Evolutionary conservation across 2,888 invertebrate genomes (phyloP), one percentile per base, ranked within the genome.

Genomic region (Callosobruchus maculatus): DNA sequence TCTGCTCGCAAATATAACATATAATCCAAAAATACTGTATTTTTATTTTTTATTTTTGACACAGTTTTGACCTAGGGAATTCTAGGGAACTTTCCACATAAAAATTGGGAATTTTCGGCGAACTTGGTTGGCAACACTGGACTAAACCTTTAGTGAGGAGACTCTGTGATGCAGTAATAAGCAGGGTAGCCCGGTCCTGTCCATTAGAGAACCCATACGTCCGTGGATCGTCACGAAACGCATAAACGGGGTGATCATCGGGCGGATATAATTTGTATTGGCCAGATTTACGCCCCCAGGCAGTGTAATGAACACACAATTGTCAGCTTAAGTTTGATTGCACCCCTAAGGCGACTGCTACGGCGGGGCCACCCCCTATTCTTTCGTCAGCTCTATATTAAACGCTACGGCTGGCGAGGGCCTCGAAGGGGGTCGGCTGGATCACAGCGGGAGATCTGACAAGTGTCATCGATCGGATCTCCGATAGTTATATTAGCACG

Each of bases 311-410:
- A 87, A 87, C 86, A 86, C 86, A 87, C 87, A 87, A 87, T 87
- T 87, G 87, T 86, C 87, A 84, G 87, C 87, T 87, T 87, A 87
- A 86, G 86, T 86, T 84, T 86, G 86, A 86, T 86, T 86, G 87
- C 85, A 77, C 84, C 84, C 85, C 84, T 83, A 80, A 84, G 84
- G 80, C 77, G 75, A 71, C 77, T 72, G 72, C 22, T 3, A 18
- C 70, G 70, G 70, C 70, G 69, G 22, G 31, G 75, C 77, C 73
- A 69, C 76, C 80, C 79, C 81, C 79, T 75, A 74, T 76, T 76
- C 75, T 78, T 75, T 75, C 71, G 75, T 73, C 78, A 79, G 83
- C 82, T 82, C 83, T 84, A 85, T 86, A 86, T 85, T 85, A 86
- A 86, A 85, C 85, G 85, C 72, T 73, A 72, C 75, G 74, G 49